Base-by-base conservation (phyloP, 2,888 invertebrate species). In the Craniophora ligustri region DNA sequence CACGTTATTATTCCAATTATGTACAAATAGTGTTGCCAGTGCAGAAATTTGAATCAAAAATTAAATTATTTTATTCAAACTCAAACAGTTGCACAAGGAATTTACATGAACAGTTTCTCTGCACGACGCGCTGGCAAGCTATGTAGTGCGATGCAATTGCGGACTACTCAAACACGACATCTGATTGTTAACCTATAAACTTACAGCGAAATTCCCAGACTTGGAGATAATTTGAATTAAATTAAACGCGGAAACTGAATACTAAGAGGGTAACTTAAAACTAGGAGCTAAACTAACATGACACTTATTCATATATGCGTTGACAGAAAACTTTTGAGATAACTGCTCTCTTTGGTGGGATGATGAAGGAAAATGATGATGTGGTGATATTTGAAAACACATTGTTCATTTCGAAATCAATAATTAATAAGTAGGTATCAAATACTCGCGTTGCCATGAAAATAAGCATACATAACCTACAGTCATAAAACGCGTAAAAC, bases 111-210 rank as follows among this genome's bases (percentile, higher is more conserved):
- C 47, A 54, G 54, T 64, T 66, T 48, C 65, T 28, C 67, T 45
- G 61, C 67, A 67, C 64, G 64, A 67, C 66, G 42, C 60, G 40
- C 49, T 16, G 44, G 31, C 48, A 62, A 35, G 39, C 31, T 7
- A 28, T 15, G 40, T 36, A 34, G 32, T 42, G 46, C 45, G 64
- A 57, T 64, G 64, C 64, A 64, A 66, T 66, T 60, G 67, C 67
- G 14, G 48, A 60, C 60, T 60, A 53, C 60, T 54, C 67, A 54
- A 64, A 66, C 67, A 60, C 60, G 61, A 66, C 64, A 54, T 39
- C 67, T 60, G 67, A 66, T 60, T 60, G 64, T 64, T 64, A 64
- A 66, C 61, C 60, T n/a, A 64, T 35, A 64, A 64, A 67, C 64
- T 66, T 41, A 45, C 35, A 35, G 10, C 26, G 45, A 59, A 64